Conservation (phyloP, 2,113 vertebrate genomes). For the Etia nguti region DNA sequence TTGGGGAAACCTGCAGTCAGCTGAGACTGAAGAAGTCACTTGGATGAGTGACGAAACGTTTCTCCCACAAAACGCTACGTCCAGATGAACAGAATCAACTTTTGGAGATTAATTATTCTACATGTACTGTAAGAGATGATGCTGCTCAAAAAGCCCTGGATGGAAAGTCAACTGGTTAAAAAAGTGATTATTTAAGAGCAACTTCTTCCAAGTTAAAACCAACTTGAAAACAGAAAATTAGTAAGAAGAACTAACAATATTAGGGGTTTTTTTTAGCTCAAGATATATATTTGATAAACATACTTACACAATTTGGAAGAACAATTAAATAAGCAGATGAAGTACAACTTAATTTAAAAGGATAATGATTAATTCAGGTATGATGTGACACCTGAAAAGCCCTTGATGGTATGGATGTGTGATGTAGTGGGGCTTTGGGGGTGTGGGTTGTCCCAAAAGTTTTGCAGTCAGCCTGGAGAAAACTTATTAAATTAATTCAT, state of each 20-base stretch:
- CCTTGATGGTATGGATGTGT: neutral
- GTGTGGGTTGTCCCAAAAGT: conserved; percentile 7
- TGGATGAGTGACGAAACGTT: no score
- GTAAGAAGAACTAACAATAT: neutral
- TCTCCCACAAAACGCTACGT: no score
- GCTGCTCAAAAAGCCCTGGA: neutral
- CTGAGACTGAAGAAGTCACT: no score
- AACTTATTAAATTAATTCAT: conserved; percentile 53
- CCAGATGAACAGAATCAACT: no score
- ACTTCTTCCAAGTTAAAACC: neutral
- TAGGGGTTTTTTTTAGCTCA: neutral
- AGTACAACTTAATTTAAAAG: conserved; percentile 2
- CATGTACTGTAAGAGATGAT: neutral
- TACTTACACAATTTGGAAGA: neutral
- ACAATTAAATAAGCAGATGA: neutral
- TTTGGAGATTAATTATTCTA: neutral
- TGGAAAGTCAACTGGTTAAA: neutral
- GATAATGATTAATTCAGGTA: neutral
- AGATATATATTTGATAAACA: neutral
- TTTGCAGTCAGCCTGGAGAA: conserved; percentile 8
- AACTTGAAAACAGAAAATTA: neutral
- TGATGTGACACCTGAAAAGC: neutral
- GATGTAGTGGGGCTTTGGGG: neutral
- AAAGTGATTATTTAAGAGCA: neutral
- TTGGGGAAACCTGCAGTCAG: no score